Percentiles rank a stretch among this genome's conserved stretches.
Conservation (phyloP, 1,140 invertebrate genomes). For the Armadillidium nasatum region DNA sequence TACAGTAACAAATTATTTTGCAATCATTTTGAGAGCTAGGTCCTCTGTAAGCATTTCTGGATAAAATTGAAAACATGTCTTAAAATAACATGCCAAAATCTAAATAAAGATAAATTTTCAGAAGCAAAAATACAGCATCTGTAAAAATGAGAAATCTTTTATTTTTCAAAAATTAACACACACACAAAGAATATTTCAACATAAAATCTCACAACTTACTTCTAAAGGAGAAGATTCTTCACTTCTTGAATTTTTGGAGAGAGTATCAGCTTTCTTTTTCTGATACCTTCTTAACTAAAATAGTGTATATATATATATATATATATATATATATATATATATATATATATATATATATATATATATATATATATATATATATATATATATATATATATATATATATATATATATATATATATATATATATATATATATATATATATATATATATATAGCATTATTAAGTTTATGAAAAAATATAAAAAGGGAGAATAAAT, state of each 20-base stretch:
- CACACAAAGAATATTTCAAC: background rate
- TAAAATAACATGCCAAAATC: background rate
- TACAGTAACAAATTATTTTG: background rate
- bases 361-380: background rate
- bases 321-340: background rate
- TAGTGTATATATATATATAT: background rate
- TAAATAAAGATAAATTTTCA: background rate
- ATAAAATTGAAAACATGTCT: background rate
- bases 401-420: no score
- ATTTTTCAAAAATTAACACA: background rate
- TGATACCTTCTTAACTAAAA: background rate
- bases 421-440: background rate
- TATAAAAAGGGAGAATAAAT: background rate
- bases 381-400: no score
- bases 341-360: background rate
- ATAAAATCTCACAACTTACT: background rate
- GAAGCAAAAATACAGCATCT: background rate
- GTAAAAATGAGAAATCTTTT: background rate
- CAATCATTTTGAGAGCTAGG: background rate
- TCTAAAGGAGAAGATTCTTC: background rate
- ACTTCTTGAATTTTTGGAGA: background rate
- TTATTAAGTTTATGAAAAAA: background rate
- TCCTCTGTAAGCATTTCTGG: background rate
- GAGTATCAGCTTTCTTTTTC: background rate
- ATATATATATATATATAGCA: background rate